Evolutionary conservation across 1,140 invertebrate genomes (phyloP).

Genomic region (Gonioctena quinquepunctata): DNA sequence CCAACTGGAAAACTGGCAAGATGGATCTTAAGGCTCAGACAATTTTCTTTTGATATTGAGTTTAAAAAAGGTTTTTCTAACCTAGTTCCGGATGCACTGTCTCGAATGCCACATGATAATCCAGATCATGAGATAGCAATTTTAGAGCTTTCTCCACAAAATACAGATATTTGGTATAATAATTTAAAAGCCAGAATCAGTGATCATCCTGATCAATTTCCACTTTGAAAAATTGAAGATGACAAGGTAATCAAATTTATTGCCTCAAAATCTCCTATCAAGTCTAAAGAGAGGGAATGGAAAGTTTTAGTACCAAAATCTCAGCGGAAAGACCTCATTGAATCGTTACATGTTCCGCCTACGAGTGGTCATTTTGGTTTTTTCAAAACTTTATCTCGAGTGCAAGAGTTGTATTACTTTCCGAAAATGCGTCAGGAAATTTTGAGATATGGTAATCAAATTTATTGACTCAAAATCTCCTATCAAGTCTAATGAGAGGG

Average conservation of each 20-base stretch:
- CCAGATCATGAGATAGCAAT: too few species aligned
- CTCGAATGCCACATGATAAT: too few species aligned
- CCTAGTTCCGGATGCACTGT: not conserved
- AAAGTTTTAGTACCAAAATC: conserved; percentile 30
- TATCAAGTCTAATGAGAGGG: too few species aligned
- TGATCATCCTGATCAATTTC: not conserved
- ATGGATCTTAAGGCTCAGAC: not conserved
- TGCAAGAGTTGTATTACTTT: not conserved
- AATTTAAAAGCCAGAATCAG: not conserved
- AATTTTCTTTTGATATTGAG: not conserved
- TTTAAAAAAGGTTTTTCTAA: not conserved
- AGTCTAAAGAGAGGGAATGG: conserved; percentile 19
- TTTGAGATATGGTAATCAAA: not conserved
- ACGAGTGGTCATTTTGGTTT: conserved; percentile 2
- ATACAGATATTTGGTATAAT: too few species aligned
- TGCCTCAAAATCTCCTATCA: not conserved
- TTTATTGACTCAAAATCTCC: too few species aligned
- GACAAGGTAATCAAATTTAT: not conserved
- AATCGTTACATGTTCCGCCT: conserved; percentile 23
- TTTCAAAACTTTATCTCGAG: conserved; percentile 3
- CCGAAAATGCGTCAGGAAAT: not conserved
- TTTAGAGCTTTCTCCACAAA: too few species aligned
- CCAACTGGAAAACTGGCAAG: not conserved
- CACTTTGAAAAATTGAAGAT: not conserved
- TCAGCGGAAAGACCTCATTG: not conserved